phyloP scores from a whole-genome alignment of 2,797 vertebrate genomes.

The Acipenser transmontanus region DNA sequence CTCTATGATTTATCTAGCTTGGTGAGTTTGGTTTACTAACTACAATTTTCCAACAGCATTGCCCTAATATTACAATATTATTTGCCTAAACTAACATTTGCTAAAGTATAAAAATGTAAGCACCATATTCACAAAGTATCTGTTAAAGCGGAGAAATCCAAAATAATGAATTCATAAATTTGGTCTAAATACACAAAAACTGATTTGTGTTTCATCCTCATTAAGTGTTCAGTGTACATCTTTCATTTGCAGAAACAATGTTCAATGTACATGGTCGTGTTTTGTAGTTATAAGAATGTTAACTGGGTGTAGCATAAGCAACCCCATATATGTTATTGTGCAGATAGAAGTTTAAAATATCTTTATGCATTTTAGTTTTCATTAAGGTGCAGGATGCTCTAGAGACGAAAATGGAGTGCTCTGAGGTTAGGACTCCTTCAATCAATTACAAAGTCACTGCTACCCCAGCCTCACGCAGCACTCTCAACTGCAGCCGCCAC shows the following conservation, averaged over 20 bases:
- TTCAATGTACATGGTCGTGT: background rate
- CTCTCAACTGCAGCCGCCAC: background rate
- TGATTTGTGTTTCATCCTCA: too few species aligned
- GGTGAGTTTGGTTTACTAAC: conserved; percentile 72
- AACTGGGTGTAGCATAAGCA: too few species aligned
- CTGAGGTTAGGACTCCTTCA: background rate
- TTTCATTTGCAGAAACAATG: too few species aligned
- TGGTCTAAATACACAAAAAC: too few species aligned
- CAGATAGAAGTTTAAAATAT: background rate
- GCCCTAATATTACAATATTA: conserved; percentile 22
- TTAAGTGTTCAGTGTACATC: too few species aligned
- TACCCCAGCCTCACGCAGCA: background rate
- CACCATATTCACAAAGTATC: too few species aligned
- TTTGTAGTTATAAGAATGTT: background rate
- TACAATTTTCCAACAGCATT: conserved; percentile 21
- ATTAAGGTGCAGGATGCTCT: background rate
- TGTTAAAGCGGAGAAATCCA: too few species aligned
- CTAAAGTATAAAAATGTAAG: too few species aligned
- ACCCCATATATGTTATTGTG: background rate
- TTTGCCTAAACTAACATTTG: background rate
- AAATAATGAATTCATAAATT: too few species aligned
- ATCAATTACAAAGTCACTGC: background rate
- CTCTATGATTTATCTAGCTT: conserved; percentile 98
- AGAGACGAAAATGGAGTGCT: background rate
- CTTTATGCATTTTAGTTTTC: conserved; percentile 5